Percentiles rank a stretch among this genome's conserved stretches.
These are phyloP conservation scores for Pelecanus crispus DNA, from an alignment of 2,113 vertebrate genomes.

Conservation along the genomic window DNA sequence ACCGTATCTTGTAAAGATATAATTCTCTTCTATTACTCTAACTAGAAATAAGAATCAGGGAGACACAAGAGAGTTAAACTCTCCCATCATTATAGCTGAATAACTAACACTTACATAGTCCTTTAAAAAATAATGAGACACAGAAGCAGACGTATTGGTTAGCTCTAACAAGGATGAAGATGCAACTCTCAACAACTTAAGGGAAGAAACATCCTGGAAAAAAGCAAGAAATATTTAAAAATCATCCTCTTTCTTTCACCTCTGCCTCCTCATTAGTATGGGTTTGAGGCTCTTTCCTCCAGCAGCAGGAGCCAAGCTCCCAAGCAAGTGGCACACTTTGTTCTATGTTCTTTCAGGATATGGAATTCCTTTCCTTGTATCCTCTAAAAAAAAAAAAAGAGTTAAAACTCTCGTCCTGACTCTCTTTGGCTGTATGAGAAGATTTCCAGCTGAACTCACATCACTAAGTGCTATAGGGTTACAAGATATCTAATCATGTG, in stretches of 20 bases:
- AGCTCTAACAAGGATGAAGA: background rate
- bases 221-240: background rate
- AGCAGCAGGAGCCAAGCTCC: conserved; percentile 39
- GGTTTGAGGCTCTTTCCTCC: conserved; percentile 14
- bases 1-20: background rate
- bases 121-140: background rate
- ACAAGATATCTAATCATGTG: background rate
- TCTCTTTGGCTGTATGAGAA: background rate
- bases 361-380: background rate
- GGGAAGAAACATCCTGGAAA: background rate
- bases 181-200: background rate
- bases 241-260: background rate
- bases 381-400: background rate
- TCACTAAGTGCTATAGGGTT: background rate
- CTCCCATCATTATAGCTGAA: background rate
- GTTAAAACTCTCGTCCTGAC: background rate
- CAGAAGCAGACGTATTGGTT: background rate
- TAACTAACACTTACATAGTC: background rate
- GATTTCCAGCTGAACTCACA: background rate
- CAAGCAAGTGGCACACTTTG: conserved; percentile 46
- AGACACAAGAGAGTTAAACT: background rate
- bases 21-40: background rate
- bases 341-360: conserved; percentile 41
- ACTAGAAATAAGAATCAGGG: background rate
- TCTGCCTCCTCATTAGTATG: conserved; percentile 53